phyloP scores from a whole-genome alignment of 2,113 vertebrate species.

The Coregonus clupeaformis region DNA sequence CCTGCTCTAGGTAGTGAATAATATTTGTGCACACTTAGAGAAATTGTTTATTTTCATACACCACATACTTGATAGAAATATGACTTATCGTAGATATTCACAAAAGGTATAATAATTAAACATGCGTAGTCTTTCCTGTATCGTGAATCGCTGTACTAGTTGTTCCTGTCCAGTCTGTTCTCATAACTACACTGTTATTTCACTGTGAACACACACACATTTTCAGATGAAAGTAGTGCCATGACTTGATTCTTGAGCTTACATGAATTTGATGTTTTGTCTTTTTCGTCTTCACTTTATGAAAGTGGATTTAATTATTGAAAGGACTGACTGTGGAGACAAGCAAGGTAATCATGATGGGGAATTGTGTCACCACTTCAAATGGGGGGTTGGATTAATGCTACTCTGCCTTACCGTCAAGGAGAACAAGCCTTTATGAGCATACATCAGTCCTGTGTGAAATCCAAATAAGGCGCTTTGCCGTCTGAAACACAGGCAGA shows the following conservation, averaged over 20 bases:
- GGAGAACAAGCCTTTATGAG: neutral
- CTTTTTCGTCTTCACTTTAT: neutral
- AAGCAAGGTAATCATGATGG: neutral
- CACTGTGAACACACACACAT: slow-evolving; percentile 7
- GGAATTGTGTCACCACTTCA: neutral
- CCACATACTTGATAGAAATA: too few species aligned
- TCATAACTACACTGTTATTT: slow-evolving; percentile 34
- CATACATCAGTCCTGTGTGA: neutral
- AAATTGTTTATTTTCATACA: too few species aligned
- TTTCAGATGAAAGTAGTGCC: neutral
- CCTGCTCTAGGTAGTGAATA: too few species aligned
- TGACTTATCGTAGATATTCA: too few species aligned
- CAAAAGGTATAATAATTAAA: too few species aligned
- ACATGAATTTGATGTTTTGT: neutral
- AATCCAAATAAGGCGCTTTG: neutral
- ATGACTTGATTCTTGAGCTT: neutral
- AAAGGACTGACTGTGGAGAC: neutral
- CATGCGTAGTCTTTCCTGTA: neutral
- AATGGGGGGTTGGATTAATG: neutral
- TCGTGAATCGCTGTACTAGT: slow-evolving; percentile 23
- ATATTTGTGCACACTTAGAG: too few species aligned
- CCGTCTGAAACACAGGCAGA: neutral
- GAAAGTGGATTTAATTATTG: slow-evolving; percentile 10
- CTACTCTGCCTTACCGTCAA: neutral
- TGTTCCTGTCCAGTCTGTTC: slow-evolving; percentile 41